Evolutionary conservation across 2,113 vertebrate species (phyloP), one percentile per base, ranked within the genome.

Genomic region (Mesembrinibis cayennensis): DNA sequence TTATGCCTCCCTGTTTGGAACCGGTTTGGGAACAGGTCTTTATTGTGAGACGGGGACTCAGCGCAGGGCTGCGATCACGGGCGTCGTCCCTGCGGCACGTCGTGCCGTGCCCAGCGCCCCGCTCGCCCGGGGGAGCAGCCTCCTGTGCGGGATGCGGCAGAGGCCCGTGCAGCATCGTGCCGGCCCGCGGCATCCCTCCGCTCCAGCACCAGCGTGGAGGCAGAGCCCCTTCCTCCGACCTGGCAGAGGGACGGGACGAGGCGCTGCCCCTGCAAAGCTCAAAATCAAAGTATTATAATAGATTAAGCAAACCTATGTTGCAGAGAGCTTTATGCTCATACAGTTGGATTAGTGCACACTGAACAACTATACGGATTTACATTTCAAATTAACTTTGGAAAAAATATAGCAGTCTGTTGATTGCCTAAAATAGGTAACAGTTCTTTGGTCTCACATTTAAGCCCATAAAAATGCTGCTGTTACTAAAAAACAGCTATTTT

Each of bases 391-490:
- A 95, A 67, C 59, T 93, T 56, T 52, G 65, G 84, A 34, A 56
- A 42, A 91, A 56, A 67, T 56, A 44, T 7, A 89, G 83, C 19
- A 63, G 63, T 27, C 90, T 66, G 92, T 58, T 77, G 84, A 87
- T 83, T 84, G 73, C 82, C 78, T 91, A n/a, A 81, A 87, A 25
- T 42, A 81, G 27, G 1, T 25, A 66, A 65, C 59, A 67, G 72
- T 58, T 50, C 76, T 91, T 91, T 26, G 56, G 87, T 72, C 90
- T 95, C 85, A 36, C 36, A 66, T 90, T 85, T 66, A 87, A 93
- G 71, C 69, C 74, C 78, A 59, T 78, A 71, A 96, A 95, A 96
- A 70, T 34, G 61, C 71, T 90, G 65, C 73, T 22, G 22, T 82
- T 92, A 66, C 89, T 78, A 47, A 90, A 76, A 93, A 85, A 74